Evolutionary conservation across 2,113 vertebrate species (phyloP), one percentile per base, ranked within the genome.

Genomic region (Heterochromis multidens): DNA sequence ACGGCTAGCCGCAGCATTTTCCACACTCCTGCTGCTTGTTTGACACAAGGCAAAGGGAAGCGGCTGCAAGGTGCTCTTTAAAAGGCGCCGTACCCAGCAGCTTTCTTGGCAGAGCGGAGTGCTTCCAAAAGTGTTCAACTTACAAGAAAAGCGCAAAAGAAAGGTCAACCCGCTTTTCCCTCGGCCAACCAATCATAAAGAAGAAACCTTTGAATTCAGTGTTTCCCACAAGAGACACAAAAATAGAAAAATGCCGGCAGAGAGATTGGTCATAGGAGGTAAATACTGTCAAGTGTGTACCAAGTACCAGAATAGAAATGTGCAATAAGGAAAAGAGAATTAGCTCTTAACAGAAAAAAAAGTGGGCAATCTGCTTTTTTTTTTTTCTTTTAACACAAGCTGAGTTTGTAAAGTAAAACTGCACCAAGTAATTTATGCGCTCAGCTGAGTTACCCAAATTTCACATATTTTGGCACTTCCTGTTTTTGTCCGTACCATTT

Each of bases 181-280:
- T 84, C 62, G 52, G 81, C 87, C 81, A 70, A 78, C 85, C 83
- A 85, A 85, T 90, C 85, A 25, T 49, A 52, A 5, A 49, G 70
- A 67, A 2, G 76, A 80, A 82, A 65, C 81, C 5, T 14, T 46
- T 0, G 13, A 12, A 27, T 52, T 87, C 54, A 46, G 25, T 1
- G 25, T 59, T 72, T 72, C 79, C 79, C 78, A 33, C 31, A 25
- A 67, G 76, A 78, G 72, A 59, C 80, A 62, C 80, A 27, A 7
- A 87, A 86, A 74, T 23, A 82, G 86, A 87, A 49, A 81, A 84
- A 61, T 25, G 82, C 58, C 9, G 11, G 52, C 52, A 7, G 82
- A 79, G 59, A 74, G 72, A 76, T 43, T 59, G 72, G 35, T 84
- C 78, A 78, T 14, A 8, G 37, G 61, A 78, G 81, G 78, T 63